A percentile compares a stretch with the other conserved stretches of the same genome.
Evolutionary conservation across 2,113 vertebrate genomes (phyloP).

Genomic region (Meles meles): DNA sequence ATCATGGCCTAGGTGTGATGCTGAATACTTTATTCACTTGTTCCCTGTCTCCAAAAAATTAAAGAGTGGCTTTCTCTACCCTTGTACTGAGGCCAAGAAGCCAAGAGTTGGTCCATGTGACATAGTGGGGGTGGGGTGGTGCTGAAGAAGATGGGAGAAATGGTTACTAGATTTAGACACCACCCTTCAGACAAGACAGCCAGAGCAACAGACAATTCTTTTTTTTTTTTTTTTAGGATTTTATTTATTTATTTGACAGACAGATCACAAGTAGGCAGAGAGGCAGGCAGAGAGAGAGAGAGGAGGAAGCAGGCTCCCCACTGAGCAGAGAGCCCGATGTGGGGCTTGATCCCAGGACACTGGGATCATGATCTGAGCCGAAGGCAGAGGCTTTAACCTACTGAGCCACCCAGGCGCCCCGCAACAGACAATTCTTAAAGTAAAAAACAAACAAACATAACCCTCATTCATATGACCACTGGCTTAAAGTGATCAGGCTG

Average conservation of each 20-base stretch:
- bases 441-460: conserved; percentile 1
- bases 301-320: too few species aligned
- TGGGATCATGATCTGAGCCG: too few species aligned
- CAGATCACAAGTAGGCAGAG: too few species aligned
- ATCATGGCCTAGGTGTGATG: neutral
- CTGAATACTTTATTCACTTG: neutral
- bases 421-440: neutral
- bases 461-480: neutral
- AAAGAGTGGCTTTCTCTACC: neutral
- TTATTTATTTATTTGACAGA: too few species aligned
- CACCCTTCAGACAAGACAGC: neutral
- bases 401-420: too few species aligned
- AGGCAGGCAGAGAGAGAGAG: too few species aligned
- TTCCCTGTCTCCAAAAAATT: neutral
- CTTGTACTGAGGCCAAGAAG: neutral
- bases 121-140: too few species aligned
- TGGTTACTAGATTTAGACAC: neutral
- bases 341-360: too few species aligned
- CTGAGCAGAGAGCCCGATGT: too few species aligned
- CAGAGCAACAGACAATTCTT: neutral
- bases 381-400: too few species aligned
- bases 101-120: neutral
- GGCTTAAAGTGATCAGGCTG: neutral
- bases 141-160: neutral
- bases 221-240: too few species aligned